Percentiles rank a stretch among this genome's conserved stretches.
These are phyloP conservation scores for Melipona quadrifasciata DNA, from an alignment of 1,140 invertebrate genomes.

Conservation along the genomic window DNA sequence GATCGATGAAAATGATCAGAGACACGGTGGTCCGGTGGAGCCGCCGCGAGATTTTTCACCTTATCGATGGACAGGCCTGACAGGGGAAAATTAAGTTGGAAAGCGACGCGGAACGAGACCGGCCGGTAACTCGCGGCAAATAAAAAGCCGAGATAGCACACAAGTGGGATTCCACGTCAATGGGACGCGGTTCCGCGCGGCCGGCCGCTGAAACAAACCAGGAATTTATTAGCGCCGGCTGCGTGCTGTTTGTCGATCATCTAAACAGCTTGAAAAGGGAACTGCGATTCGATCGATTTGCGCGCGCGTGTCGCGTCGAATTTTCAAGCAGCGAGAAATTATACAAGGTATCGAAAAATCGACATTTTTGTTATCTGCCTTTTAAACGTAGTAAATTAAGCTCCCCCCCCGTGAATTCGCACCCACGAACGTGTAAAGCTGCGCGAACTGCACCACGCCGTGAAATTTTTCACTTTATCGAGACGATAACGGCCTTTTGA, in stretches of 20 bases:
- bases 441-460: too few relatives aligned
- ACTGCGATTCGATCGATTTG: not conserved
- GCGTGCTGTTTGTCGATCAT: not conserved
- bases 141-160: not conserved
- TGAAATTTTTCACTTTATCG: constrained; percentile 21
- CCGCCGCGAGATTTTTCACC: constrained; percentile 25
- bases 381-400: too few relatives aligned
- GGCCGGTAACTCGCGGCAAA: constrained; percentile 24
- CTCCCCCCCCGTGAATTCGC: too few relatives aligned
- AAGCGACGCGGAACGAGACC: not conserved
- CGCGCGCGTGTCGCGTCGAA: not conserved
- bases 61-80: constrained; percentile 41
- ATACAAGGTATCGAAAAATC: too few relatives aligned
- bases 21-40: constrained; percentile 11
- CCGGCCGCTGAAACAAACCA: not conserved
- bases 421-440: too few relatives aligned
- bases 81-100: constrained; percentile 52
- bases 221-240: constrained; percentile 19
- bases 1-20: constrained; percentile 44
- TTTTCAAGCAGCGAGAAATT: not conserved
- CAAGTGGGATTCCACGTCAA: not conserved
- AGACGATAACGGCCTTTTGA: constrained; percentile 8
- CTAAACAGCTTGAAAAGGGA: constrained; percentile 9
- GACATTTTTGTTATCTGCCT: too few relatives aligned
- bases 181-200: too few relatives aligned